These are phyloP conservation scores for Scaptomyza reducta DNA, from an alignment of 2,888 invertebrate species.

Conservation along the genomic window DNA sequence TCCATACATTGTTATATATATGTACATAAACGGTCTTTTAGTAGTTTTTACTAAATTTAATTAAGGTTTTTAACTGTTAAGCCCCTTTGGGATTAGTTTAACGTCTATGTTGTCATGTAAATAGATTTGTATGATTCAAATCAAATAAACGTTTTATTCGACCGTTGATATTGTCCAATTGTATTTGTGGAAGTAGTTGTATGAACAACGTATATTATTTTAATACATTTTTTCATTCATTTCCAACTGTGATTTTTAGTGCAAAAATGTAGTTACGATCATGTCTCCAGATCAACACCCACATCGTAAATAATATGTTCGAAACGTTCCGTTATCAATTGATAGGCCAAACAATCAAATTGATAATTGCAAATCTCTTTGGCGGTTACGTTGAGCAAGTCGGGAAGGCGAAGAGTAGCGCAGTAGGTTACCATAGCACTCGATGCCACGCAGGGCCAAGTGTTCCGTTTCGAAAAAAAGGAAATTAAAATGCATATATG, in stretches of 20 bases:
- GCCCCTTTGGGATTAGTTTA: constrained; percentile 7
- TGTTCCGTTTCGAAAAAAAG: no score
- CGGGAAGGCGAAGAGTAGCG: no score
- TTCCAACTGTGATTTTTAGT: constrained; percentile 1
- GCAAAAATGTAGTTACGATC: neutral
- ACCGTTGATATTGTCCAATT: constrained; percentile 1
- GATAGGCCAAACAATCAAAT: constrained; percentile 87
- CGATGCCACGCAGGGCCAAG: no score
- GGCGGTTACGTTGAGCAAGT: no score
- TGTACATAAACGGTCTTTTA: constrained; percentile 28
- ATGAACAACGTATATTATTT: no score
- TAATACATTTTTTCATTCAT: no score
- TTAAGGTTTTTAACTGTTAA: constrained; percentile 1
- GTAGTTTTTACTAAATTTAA: constrained; percentile 31
- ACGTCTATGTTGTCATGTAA: constrained; percentile 34
- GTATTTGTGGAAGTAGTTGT: no score
- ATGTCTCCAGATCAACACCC: constrained; percentile 53
- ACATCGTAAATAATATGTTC: constrained; percentile 80
- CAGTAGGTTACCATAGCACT: no score
- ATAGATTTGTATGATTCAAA: constrained; percentile 30
- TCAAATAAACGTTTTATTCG: constrained; percentile 22
- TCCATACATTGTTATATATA: constrained; percentile 44
- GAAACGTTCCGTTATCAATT: constrained; percentile 82
- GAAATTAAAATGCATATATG: no score
- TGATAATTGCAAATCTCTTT: no score